Evolutionary conservation across 1,140 invertebrate genomes (phyloP).

Genomic region (Drosophila trapezifrons): DNA sequence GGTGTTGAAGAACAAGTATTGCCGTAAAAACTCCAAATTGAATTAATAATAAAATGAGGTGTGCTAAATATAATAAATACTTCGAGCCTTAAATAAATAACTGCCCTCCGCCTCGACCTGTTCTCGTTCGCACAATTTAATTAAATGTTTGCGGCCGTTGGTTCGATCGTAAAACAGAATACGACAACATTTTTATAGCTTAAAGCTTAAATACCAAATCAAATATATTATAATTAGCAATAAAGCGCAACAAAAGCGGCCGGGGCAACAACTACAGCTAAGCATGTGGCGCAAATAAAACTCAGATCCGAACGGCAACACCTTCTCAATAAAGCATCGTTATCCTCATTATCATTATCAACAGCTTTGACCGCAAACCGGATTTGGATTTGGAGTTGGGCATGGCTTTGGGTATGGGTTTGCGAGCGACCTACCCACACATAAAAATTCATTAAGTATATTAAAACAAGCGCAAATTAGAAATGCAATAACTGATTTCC

Average conservation of each 20-base stretch:
- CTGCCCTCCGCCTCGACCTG: conserved; percentile 24
- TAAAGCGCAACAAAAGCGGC: conserved; percentile 46
- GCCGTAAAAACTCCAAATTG: neutral
- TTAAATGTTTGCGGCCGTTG: conserved; percentile 46
- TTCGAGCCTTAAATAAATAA: conserved; percentile 7
- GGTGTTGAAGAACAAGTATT: neutral
- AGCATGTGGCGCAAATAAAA: conserved; percentile 59
- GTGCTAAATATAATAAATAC: conserved; percentile 20
- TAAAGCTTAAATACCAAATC: conserved; percentile 72
- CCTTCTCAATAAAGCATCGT: conserved; percentile 81
- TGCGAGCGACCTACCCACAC: conserved; percentile 22
- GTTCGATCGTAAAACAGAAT: conserved; percentile 60
- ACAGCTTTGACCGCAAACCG: conserved; percentile 76
- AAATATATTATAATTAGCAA: conserved; percentile 75
- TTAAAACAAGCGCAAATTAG: conserved; percentile 82
- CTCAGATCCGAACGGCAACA: conserved; percentile 65
- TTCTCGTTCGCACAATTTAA: conserved; percentile 58
- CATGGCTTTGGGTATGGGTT: conserved; percentile 10
- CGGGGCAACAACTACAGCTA: conserved; percentile 19
- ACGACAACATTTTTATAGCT: conserved; percentile 66
- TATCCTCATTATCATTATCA: conserved; percentile 80
- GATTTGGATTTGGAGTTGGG: conserved; percentile 51
- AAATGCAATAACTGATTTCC: conserved; percentile 65
- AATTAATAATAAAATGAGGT: conserved; percentile 8
- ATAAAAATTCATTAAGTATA: conserved; percentile 79